phyloP scores from a whole-genome alignment of 2,113 vertebrate genomes.

The Falcunculus frontatus region DNA sequence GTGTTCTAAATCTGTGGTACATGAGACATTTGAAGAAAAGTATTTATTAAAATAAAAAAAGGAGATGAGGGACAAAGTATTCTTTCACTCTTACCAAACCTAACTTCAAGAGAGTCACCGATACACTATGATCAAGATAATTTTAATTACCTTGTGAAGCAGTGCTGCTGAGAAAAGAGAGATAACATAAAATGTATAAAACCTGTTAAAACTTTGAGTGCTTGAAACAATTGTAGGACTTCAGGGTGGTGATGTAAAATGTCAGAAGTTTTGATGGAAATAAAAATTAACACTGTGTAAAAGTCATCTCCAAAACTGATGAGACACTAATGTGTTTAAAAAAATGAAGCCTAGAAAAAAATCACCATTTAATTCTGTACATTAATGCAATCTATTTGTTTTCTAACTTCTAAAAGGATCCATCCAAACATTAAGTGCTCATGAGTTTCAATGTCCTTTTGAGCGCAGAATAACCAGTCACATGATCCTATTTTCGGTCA shows the following conservation, averaged over 20 bases:
- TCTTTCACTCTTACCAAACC: neutral
- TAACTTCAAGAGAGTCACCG: neutral
- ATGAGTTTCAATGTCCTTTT: neutral
- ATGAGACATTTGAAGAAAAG: neutral
- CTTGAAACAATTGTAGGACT: neutral
- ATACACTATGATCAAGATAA: neutral
- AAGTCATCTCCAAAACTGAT: neutral
- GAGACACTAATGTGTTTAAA: neutral
- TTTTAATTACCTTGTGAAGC: neutral
- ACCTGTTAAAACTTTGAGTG: neutral
- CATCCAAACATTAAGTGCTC: neutral
- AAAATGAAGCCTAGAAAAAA: neutral
- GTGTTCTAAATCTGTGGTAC: neutral
- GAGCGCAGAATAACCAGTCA: neutral
- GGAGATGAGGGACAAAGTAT: neutral
- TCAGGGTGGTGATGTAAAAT: neutral
- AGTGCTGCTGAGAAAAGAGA: neutral
- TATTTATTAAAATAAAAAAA: neutral
- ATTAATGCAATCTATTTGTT: neutral
- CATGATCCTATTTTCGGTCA: neutral
- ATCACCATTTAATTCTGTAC: neutral
- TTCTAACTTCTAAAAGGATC: neutral
- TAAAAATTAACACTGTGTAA: neutral
- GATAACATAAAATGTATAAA: neutral
- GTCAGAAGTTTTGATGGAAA: neutral